Evolutionary conservation across 2,888 invertebrate species (phyloP), one percentile per base, ranked within the genome.

Genomic region (Uloborus plumipes): DNA sequence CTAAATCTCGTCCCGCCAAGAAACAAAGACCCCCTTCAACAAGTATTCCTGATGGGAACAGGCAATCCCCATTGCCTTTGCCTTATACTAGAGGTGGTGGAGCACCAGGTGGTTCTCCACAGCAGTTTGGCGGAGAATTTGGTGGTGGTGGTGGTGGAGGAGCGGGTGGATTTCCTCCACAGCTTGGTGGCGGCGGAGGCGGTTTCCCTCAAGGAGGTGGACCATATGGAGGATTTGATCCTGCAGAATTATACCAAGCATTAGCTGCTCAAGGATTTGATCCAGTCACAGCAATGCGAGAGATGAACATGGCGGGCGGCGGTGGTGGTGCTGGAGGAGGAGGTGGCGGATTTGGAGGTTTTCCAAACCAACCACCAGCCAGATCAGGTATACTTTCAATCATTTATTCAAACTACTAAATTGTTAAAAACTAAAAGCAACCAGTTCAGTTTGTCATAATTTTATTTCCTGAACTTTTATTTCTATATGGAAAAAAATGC

Each of bases 231-330:
- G 82, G 76, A 13, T 31, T 71, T n/a, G 71, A 82, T 61, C 75
- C 69, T 0, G 61, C 72, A 49, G 67, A 72, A 16, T 7, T 83
- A 9, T 73, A 72, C 55, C 72, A 73, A 59, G 67, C 67, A 22
- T 55, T 83, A 51, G 59, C 69, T n/a, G 77, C 72, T 51, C 83
- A 83, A 77, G 83, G 83, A 49, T 61, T 76, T 39, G 75, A 83
- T 66, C 67, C 83, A 51, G 59, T 53, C 61, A 47, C 55, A 47
- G 72, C 70, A 15, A 76, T 83, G 72, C 72, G 76, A 62, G 67
- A 67, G 11, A 15, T 83, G 31, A 72, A 61, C 14, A 70, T 55
- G 20, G 61, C 49, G 16, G 67, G 55, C 26, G 64, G 64, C 7
- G 26, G 13, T 26, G 53, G 58, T n/a, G 61, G 66, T 13, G 47